Percentiles rank a stretch among this genome's conserved stretches.
Evolutionary conservation across 2,797 vertebrate species (phyloP).

Genomic region (Diplodus sargus): DNA sequence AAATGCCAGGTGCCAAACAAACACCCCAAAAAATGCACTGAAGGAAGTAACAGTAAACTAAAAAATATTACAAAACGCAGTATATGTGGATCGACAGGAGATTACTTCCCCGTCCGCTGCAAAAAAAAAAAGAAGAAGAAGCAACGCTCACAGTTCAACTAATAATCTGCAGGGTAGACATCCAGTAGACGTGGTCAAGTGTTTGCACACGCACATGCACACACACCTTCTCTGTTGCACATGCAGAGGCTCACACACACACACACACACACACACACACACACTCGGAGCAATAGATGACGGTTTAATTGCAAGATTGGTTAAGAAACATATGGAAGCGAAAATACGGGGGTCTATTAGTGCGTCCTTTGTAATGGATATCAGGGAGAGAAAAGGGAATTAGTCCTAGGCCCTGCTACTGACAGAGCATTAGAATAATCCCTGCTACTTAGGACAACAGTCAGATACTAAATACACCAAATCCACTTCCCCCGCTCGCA

Average conservation of each 20-base stretch:
- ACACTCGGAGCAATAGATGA: constrained; percentile 30
- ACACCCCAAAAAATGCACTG: no score
- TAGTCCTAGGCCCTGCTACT: constrained; percentile 64
- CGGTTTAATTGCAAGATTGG: constrained; percentile 63
- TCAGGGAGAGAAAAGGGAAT: constrained; percentile 71
- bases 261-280: constrained; percentile 10
- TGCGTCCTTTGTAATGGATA: constrained; percentile 78
- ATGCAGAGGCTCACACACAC: constrained; percentile 15
- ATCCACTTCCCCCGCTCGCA: constrained; percentile 69
- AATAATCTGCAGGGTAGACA: not conserved
- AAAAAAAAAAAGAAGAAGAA: not conserved
- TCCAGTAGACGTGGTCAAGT: not conserved
- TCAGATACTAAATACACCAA: constrained; percentile 79
- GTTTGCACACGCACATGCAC: not conserved
- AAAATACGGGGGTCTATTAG: constrained; percentile 66
- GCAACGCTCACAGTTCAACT: not conserved
- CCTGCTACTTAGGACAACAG: constrained; percentile 80
- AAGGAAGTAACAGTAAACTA: no score
- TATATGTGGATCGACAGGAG: no score
- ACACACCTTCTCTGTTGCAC: not conserved
- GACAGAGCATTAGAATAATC: constrained; percentile 83
- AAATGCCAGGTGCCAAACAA: no score
- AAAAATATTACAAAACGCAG: no score
- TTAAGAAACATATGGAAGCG: constrained; percentile 49
- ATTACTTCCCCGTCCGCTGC: no score